phyloP scores from a whole-genome alignment of 1,140 invertebrate species.

The Pristionchus pacificus region DNA sequence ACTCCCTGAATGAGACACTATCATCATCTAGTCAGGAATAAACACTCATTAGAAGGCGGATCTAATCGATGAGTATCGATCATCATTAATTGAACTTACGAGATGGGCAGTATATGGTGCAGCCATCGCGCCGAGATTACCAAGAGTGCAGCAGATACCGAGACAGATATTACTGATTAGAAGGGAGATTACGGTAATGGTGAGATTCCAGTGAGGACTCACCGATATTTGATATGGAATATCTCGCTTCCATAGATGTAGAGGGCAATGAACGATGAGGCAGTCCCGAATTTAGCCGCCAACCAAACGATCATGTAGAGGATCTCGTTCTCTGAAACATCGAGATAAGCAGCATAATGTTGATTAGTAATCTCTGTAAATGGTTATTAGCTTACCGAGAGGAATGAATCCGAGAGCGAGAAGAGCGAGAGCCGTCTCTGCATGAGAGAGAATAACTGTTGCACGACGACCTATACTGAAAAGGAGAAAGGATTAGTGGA shows the following conservation, averaged over 20 bases:
- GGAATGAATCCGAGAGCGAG: not conserved
- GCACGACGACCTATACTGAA: not conserved
- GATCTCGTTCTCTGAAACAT: not conserved
- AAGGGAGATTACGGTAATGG: no score
- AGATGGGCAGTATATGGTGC: not conserved
- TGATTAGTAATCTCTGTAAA: no score
- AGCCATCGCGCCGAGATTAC: not conserved
- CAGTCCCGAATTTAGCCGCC: not conserved
- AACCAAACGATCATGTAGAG: not conserved
- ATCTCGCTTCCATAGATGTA: not conserved
- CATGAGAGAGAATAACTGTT: not conserved
- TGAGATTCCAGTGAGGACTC: no score
- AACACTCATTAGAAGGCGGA: not conserved
- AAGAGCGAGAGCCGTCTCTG: not conserved
- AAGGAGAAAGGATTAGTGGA: not conserved
- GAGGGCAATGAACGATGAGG: not conserved
- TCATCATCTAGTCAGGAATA: not conserved
- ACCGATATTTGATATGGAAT: not conserved
- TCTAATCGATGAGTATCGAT: not conserved
- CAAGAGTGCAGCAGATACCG: not conserved
- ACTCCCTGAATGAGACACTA: no score
- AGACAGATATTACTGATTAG: not conserved
- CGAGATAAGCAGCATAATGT: no score
- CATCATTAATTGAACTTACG: not conserved
- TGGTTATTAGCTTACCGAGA: not conserved